Evolutionary conservation across 2,797 vertebrate genomes (phyloP), one percentile per base, ranked within the genome.

Genomic region (Prunella strophiata): DNA sequence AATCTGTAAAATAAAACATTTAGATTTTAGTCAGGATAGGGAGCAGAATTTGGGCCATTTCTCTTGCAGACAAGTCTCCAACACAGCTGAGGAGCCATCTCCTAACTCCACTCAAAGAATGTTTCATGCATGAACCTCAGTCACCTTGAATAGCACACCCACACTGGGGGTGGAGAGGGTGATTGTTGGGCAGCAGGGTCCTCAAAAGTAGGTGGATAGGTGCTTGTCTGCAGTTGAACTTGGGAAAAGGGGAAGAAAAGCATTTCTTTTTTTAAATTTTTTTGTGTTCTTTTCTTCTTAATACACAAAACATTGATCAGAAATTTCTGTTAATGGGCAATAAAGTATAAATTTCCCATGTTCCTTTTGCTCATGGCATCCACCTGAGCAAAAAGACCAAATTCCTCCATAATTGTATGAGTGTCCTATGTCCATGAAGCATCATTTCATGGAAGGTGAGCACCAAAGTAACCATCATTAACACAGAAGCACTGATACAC

Each of bases 101-200:
- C 20, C 26, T 67, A 30, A 20, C 10, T 27, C 50, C 32, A 30
- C 5, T 25, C 23, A 75, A 19, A 16, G 17, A 78, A 63, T 10
- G 7, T 22, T 68, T 70, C 23, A 72, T n/a, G 19, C 14, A n/a
- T 40, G 34, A 22, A 57, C 22, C 40, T 21, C n/a, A 32, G 38
- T 32, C 42, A 66, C 34, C 17, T 57, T 40, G n/a, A 38, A 22
- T 4, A n/a, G 22, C 15, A 40, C 0, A 0, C 45, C 58, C 32
- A 55, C 12, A 14, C 5, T 26, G n/a, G 20, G 4, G 6, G 7
- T 10, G 16, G 5, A 32, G 13, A 2, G 16, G 2, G 5, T 30
- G 55, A 20, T 18, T 42, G 30, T 5, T 70, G 57, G 14, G 16
- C 5, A 4, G 48, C 19, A 34, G 52, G 14, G n/a, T 38, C 72